These are phyloP conservation scores for Halichoerus grypus DNA, from an alignment of 2,113 vertebrate species.

Conservation along the genomic window DNA sequence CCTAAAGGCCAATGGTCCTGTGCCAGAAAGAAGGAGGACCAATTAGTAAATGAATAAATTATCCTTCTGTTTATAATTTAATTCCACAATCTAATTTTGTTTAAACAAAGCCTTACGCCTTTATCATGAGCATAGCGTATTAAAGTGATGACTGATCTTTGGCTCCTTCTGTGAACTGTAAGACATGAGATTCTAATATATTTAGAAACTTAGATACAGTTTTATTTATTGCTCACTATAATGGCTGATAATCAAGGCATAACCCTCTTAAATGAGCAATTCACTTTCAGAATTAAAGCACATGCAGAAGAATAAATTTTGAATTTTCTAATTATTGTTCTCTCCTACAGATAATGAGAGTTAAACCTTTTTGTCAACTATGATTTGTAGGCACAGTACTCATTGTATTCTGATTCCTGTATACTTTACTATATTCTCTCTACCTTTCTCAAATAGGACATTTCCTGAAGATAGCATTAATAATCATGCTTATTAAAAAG, in stretches of 20 bases:
- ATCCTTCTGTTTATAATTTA: constrained; percentile 40
- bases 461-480: constrained; percentile 3
- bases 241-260: background rate
- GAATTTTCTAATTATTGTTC: background rate
- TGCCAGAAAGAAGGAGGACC: background rate
- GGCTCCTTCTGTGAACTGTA: background rate
- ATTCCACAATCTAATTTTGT: constrained; percentile 36
- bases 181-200: background rate
- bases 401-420: background rate
- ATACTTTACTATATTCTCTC: background rate
- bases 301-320: background rate
- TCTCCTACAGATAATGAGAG: background rate
- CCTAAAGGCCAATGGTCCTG: background rate
- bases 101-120: constrained; percentile 52
- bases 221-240: constrained; percentile 26
- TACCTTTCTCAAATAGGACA: background rate
- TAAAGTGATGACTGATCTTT: constrained; percentile 18
- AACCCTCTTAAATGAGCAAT: constrained; percentile 17
- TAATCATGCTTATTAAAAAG: constrained; percentile 31
- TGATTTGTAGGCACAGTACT: background rate
- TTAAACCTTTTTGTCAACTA: background rate
- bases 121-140: background rate
- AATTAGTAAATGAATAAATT: constrained; percentile 37
- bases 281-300: constrained; percentile 48
- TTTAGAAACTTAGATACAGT: background rate